These are phyloP conservation scores for Caenorhabditis sp. DNA, from an alignment of 2,888 invertebrate genomes.

Conservation along the genomic window DNA sequence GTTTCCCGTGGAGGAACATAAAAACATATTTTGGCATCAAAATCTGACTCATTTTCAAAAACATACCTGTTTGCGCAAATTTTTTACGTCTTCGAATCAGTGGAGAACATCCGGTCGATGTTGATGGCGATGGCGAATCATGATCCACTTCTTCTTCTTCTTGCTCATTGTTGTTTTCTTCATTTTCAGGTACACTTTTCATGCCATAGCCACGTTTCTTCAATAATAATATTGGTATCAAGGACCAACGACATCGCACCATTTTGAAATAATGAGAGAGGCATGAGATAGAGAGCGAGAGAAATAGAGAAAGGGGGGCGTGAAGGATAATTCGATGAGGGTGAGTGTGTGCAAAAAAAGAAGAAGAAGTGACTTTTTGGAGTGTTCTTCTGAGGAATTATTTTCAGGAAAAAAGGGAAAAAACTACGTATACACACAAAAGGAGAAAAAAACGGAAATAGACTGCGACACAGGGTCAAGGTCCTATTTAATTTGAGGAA, in stretches of 20 bases:
- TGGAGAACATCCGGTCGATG: conserved; percentile 31
- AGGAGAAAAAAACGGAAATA: too few species aligned
- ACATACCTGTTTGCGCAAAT: conserved; percentile 23
- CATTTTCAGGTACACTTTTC: background rate
- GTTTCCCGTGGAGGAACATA: too few species aligned
- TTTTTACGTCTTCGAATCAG: conserved; percentile 17
- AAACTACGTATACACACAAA: too few species aligned
- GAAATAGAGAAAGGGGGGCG: background rate
- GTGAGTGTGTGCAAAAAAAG: background rate
- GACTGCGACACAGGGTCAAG: too few species aligned
- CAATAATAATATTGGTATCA: background rate
- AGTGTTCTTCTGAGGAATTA: too few species aligned
- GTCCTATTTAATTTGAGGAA: too few species aligned
- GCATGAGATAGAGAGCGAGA: background rate
- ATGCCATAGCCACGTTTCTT: conserved; percentile 1
- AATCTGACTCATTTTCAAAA: too few species aligned
- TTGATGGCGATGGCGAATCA: conserved; percentile 3
- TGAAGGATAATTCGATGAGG: background rate
- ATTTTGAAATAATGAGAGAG: too few species aligned
- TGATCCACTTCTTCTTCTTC: background rate
- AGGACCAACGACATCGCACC: background rate
- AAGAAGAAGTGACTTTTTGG: background rate
- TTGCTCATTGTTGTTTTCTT: background rate
- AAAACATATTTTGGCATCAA: too few species aligned
- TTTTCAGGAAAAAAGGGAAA: too few species aligned